Conservation (phyloP, 2,797 vertebrate genomes). For the Leucoraja ocellata region DNA sequence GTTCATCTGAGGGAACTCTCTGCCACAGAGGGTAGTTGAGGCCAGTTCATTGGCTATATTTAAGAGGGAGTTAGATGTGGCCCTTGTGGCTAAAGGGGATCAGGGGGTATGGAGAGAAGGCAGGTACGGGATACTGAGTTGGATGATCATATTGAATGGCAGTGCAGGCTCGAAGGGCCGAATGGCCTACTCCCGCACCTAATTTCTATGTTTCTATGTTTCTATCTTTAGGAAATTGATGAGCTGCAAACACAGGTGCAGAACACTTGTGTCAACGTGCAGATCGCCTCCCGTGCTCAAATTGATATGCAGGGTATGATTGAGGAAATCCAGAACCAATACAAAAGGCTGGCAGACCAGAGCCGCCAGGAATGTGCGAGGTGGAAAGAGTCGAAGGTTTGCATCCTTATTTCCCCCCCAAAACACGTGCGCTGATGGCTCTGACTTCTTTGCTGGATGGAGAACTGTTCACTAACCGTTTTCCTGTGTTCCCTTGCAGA, state of each 20-base stretch:
- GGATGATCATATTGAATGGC: no score
- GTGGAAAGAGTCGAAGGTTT: slow-evolving; percentile 60
- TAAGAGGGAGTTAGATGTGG: no score
- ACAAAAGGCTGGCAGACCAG: slow-evolving; percentile 51
- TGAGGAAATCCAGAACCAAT: slow-evolving; percentile 78
- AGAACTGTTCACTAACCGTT: not conserved
- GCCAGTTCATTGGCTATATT: no score
- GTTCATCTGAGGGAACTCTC: no score
- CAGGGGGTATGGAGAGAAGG: no score
- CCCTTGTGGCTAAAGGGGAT: no score
- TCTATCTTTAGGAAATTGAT: slow-evolving; percentile 72
- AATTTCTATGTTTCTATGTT: no score
- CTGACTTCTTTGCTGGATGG: not conserved
- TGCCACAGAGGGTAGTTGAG: no score
- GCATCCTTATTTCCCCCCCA: no score
- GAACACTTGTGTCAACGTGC: slow-evolving; percentile 81
- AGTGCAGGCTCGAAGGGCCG: no score
- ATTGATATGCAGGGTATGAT: slow-evolving; percentile 56
- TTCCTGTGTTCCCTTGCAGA: not conserved
- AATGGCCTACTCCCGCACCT: no score
- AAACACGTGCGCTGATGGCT: not conserved
- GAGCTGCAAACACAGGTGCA: slow-evolving; percentile 81
- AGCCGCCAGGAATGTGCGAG: slow-evolving; percentile 45
- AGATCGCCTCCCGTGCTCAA: slow-evolving; percentile 71
- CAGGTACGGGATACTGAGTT: no score